Base-by-base conservation (phyloP, 2,888 invertebrate genomes). In the Nomada lathburiana region DNA sequence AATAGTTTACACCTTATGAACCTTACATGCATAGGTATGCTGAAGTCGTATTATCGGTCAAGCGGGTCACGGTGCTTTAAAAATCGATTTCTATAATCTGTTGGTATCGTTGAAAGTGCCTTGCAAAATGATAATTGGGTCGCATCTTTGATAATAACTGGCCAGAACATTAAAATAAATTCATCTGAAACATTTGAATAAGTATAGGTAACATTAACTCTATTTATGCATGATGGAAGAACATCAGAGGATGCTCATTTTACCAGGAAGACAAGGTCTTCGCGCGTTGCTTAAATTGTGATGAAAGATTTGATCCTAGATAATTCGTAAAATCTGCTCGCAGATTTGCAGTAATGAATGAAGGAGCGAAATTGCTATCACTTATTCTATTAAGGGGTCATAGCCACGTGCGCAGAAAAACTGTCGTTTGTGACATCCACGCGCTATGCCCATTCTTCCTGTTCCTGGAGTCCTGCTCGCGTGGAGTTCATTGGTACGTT, bases 401-500 rank as follows among this genome's bases (percentile, higher is more conserved):
- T 42, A 23, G 47, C 44, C 29, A 52, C 23, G 23, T 67, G 36
- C 36, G 60, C 64, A 53, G 52, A 57, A 60, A 70, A 75, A 23
- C 63, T 47, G 67, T 63, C 29, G 29, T 55, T n/a, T 26, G 18
- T 26, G 59, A 57, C 52, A 50, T 71, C 16, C 60, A 59, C 50
- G 4, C 44, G 7, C 18, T 23, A 36, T 16, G 26, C 60, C n/a
- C n/a, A 60, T 68, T 85, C 76, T 59, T 84, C 47, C 36, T 29
- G 42, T 70, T 92, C 73, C 88, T 92, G 91, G 42, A 73, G 85
- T 87, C 92, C 92, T 92, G 88, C 86, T 92, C 89, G 59, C 76
- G 84, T 82, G 89, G 90, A 92, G 91, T 91, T 91, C 91, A 90
- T 92, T 90, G 91, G 91, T 92, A 92, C 92, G 92, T 92, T 92